Evolutionary conservation across 2,113 vertebrate genomes (phyloP).

Genomic region (Meleagris gallopavo): DNA sequence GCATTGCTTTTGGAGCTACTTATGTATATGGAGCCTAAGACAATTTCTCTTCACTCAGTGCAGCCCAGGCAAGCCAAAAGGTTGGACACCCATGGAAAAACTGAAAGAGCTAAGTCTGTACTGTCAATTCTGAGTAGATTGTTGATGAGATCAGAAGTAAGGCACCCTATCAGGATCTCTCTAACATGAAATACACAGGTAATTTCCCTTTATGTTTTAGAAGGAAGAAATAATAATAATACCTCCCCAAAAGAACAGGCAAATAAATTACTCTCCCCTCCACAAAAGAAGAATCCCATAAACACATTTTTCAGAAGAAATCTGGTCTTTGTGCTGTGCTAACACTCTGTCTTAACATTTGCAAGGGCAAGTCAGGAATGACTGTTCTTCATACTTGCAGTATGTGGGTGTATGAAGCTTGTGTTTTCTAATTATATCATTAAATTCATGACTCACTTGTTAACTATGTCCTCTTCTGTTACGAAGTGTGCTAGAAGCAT

Average conservation of each 20-base stretch:
- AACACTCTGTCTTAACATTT: not conserved
- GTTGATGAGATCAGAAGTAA: not conserved
- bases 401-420: not conserved
- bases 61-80: too few relatives aligned
- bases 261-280: too few relatives aligned
- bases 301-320: not conserved
- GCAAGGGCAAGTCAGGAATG: not conserved
- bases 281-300: not conserved
- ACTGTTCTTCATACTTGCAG: not conserved
- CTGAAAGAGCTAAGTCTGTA: not conserved
- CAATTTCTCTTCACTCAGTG: too few relatives aligned
- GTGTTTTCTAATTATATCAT: not conserved
- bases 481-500: not conserved
- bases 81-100: too few relatives aligned
- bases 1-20: too few relatives aligned
- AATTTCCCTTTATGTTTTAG: not conserved
- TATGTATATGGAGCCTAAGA: too few relatives aligned
- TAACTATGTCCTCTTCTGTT: not conserved
- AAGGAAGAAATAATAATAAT: fast-evolving
- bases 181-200: not conserved
- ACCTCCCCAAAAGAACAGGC: too few relatives aligned
- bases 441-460: not conserved
- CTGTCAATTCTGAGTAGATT: not conserved
- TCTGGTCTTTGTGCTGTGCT: not conserved
- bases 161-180: not conserved